Evolutionary conservation across 2,888 invertebrate genomes (phyloP).

Genomic region (Neelides folsomi): DNA sequence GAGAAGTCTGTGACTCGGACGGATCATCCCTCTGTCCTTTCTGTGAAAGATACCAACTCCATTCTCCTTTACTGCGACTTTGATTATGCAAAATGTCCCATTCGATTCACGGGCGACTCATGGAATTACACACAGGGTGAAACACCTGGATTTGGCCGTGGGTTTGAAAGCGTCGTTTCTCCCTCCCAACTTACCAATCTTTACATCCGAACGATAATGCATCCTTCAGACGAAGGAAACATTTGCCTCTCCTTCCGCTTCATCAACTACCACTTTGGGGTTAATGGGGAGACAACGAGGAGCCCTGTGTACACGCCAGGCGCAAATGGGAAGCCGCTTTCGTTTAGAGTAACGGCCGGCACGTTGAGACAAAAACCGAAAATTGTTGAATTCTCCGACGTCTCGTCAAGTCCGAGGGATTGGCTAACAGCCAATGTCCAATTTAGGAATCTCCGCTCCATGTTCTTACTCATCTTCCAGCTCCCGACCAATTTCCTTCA

Average conservation of each 20-base stretch:
- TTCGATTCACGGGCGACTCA: slow-evolving; percentile 27
- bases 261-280: slow-evolving; percentile 29
- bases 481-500: slow-evolving; percentile 23
- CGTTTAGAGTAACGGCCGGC: slow-evolving; percentile 26
- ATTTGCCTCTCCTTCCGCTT: slow-evolving; percentile 31
- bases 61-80: slow-evolving; percentile 33
- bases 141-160: slow-evolving; percentile 29
- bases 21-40: slow-evolving; percentile 22
- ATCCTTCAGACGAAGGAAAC: slow-evolving; percentile 25
- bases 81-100: slow-evolving; percentile 32
- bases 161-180: slow-evolving; percentile 26
- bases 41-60: slow-evolving; percentile 25
- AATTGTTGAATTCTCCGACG: slow-evolving; percentile 27
- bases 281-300: slow-evolving; percentile 24
- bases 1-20: slow-evolving; percentile 20
- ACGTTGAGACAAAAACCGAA: slow-evolving; percentile 27
- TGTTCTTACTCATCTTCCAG: slow-evolving; percentile 31
- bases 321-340: slow-evolving; percentile 17
- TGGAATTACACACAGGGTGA: slow-evolving; percentile 32
- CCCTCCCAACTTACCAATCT: slow-evolving; percentile 18
- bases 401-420: slow-evolving; percentile 22
- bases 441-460: slow-evolving; percentile 28
- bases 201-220: slow-evolving; percentile 29
- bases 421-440: slow-evolving; percentile 32
- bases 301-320: slow-evolving; percentile 13